Conservation (phyloP, 2,797 vertebrate genomes). For the Triplophysa bombifrons region DNA sequence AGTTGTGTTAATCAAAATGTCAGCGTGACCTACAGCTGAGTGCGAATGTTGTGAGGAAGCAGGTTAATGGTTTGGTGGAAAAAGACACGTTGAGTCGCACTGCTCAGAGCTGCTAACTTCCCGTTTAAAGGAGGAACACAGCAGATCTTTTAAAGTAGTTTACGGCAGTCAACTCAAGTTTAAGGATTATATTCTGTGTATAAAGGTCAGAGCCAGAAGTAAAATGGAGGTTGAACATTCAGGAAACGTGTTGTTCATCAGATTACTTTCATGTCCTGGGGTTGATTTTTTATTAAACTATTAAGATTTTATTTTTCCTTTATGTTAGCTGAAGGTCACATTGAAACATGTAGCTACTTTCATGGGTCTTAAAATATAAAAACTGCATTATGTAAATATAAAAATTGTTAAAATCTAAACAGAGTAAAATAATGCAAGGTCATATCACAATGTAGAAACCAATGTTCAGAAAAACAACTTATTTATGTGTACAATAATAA, state of each 20-base stretch:
- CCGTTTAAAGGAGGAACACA: background rate
- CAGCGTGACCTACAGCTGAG: slow-evolving; percentile 58
- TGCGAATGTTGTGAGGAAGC: slow-evolving; percentile 19
- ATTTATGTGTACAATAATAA: too few relatives aligned
- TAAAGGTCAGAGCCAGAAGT: slow-evolving; percentile 22
- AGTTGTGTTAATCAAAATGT: slow-evolving; percentile 75
- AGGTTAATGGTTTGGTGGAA: slow-evolving; percentile 35
- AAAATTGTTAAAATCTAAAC: background rate
- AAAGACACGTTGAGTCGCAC: background rate
- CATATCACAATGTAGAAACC: too few relatives aligned
- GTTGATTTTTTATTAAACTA: too few relatives aligned
- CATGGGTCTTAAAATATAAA: too few relatives aligned
- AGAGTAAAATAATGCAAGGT: background rate
- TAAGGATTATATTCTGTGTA: slow-evolving; percentile 26
- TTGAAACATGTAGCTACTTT: too few relatives aligned
- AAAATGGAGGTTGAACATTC: background rate
- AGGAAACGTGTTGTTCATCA: background rate
- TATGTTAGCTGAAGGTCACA: too few relatives aligned
- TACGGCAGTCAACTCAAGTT: slow-evolving; percentile 8
- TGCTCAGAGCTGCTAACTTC: background rate
- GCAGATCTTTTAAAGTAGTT: background rate
- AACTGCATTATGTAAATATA: too few relatives aligned
- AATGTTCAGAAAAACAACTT: too few relatives aligned
- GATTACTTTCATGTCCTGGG: too few relatives aligned
- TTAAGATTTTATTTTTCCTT: too few relatives aligned